Base-by-base conservation (phyloP, 2,888 invertebrate genomes). In the Pogonocherus hispidulus region DNA sequence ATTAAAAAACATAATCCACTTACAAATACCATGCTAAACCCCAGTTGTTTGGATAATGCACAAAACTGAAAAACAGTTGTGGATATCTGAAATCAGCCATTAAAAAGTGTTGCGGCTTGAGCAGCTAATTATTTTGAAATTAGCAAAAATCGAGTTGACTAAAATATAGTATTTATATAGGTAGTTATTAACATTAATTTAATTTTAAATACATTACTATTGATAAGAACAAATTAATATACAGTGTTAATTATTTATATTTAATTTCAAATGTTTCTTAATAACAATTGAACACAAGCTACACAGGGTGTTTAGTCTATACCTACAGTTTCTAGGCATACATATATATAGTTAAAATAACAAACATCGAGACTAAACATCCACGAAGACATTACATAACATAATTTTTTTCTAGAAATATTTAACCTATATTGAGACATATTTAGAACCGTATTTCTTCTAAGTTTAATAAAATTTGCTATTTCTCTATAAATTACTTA, bases 341-440 rank as follows among this genome's bases (percentile, higher is more conserved):
- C n/a, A 20, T 55, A 54, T 35, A 20, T 11, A 3, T 54, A 37
- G 41, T 2, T 5, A 37, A 55, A 55, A 22, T 37, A 55, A 37
- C 6, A 55, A 16, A 55, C 19, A 55, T 20, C 14, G 11, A 55
- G 14, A 55, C 35, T n/a, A 16, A 37, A 55, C 20, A 55, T 37
- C 35, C 35, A 55, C n/a, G 14, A 55, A 27, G 32, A 11, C 20
- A 16, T 32, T 27, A 18, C 20, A 32, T 18, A 52, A 27, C n/a
- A 41, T 3, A 32, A 32, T 2, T 23, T 4, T 32, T 32, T 9
- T 32, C 32, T 32, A 32, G 11, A 32, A 32, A 32, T 9, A 11
- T 32, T 32, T 6, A 32, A n/a, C n/a, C n/a, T n/a, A n/a, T 32
- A 8, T 32, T 32, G n/a, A n/a, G n/a, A 8, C 32, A 32, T 41